phyloP scores from a whole-genome alignment of 2,888 invertebrate genomes.

The Steromphala cineraria region DNA sequence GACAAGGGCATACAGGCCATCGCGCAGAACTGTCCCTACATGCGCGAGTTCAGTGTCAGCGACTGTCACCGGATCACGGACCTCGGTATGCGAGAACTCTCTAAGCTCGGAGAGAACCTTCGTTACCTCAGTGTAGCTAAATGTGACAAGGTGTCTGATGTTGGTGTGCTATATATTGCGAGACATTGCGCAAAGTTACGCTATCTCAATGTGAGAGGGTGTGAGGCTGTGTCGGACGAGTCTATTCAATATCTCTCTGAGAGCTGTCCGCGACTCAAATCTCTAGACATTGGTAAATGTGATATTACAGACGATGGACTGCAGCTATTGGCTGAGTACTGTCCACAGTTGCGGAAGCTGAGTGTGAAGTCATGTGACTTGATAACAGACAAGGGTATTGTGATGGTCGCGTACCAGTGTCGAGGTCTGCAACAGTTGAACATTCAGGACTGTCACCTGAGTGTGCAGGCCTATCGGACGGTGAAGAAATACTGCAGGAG shows the following conservation, averaged over 20 bases:
- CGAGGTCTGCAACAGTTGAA: slow-evolving; percentile 92
- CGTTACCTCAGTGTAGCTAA: slow-evolving; percentile 95
- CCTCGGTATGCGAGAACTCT: slow-evolving; percentile 91
- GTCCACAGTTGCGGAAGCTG: slow-evolving; percentile 90
- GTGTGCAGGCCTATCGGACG: slow-evolving; percentile 90
- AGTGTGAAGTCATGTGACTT: slow-evolving; percentile 93
- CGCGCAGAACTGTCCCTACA: slow-evolving; percentile 88
- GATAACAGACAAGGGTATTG: slow-evolving; percentile 91
- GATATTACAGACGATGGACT: slow-evolving; percentile 93
- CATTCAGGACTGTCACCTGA: slow-evolving; percentile 94
- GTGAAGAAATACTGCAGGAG: slow-evolving; percentile 94
- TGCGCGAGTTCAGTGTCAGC: slow-evolving; percentile 89
- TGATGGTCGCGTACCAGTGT: slow-evolving; percentile 92
- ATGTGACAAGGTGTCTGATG: slow-evolving; percentile 90
- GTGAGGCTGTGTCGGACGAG: slow-evolving; percentile 95
- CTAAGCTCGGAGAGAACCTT: slow-evolving; percentile 89
- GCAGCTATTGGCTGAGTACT: slow-evolving; percentile 85
- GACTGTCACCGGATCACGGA: slow-evolving; percentile 92
- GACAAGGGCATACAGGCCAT: slow-evolving; percentile 94
- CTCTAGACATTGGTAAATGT: slow-evolving; percentile 93
- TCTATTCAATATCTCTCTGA: slow-evolving; percentile 90
- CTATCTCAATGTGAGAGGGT: slow-evolving; percentile 93
- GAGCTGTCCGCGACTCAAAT: slow-evolving; percentile 89
- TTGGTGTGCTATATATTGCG: slow-evolving; percentile 90
- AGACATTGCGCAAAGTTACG: slow-evolving; percentile 89